Base-by-base conservation (phyloP, 2,113 vertebrate genomes). In the Canis aureus region DNA sequence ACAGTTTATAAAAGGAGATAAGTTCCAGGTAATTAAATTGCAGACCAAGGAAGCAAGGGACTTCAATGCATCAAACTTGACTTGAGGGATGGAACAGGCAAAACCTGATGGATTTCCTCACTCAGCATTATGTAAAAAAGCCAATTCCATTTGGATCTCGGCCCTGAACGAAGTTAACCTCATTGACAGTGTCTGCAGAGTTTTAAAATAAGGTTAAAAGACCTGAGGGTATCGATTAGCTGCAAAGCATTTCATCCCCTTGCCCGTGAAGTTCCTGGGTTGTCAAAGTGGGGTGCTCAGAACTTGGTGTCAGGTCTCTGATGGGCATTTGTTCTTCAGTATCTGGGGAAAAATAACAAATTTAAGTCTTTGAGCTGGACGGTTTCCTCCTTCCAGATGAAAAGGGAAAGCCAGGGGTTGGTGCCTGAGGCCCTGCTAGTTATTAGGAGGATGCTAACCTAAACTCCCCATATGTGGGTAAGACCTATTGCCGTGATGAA, bases 181-280 rank as follows among this genome's bases (percentile, higher is more conserved):
- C 94, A 88, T 6, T 84, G 86, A 91, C 49, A 51, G 84, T 20
- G 59, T 81, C 89, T 96, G 57, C 90, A 62, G 89, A 91, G 94
- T 84, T 97, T 94, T 79, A 66, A 97, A 96, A 85, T 80, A 96
- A 97, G 92, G 76, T 96, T 97, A 85, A 23, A 94, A 96, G 59
- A 90, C 93, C 91, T 62, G 11, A 35, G 82, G 93, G 82, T 94
- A 90, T 80, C 0, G 17, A 96, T 89, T 29, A 66, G 23, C 62
- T 86, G 80, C 88, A 87, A 92, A 83, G 80, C 86, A 79, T 91
- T 97, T 94, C 55, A 93, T 91, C 73, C 71, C 35, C 43, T 97
- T 0, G 2, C 71, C 92, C 0, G 0, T 32, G 79, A 97, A 60
- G 74, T 94, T 81, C 59, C 10, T 82, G 86, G 57, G 19, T 49